Conservation (phyloP, 2,797 vertebrate species). For the Helarctos malayanus region DNA sequence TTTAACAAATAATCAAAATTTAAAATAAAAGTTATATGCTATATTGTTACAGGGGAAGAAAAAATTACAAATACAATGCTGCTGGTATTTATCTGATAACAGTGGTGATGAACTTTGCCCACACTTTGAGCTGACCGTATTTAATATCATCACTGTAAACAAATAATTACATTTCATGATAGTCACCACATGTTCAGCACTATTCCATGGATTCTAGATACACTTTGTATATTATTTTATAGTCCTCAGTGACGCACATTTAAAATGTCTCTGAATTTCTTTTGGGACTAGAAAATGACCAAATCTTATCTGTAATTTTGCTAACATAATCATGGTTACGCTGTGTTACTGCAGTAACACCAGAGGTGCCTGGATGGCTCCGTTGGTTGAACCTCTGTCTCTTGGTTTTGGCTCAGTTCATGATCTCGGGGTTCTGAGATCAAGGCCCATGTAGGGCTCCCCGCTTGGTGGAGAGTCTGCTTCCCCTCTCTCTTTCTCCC, state of each 20-base stretch:
- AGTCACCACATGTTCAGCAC: neutral
- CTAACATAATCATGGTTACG: neutral
- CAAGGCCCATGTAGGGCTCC: neutral
- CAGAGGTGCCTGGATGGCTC: neutral
- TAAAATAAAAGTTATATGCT: conserved; percentile 39
- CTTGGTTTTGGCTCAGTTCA: neutral
- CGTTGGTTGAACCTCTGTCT: neutral
- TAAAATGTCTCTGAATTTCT: neutral
- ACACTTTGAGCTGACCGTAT: neutral
- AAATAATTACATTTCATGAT: neutral
- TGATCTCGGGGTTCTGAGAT: neutral
- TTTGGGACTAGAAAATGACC: neutral
- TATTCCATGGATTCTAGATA: neutral
- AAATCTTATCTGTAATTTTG: neutral
- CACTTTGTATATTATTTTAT: neutral
- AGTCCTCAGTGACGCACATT: neutral
- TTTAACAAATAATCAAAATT: conserved; percentile 77
- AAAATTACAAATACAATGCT: neutral
- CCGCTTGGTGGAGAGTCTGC: neutral
- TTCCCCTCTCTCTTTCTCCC: neutral
- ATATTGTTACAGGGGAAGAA: neutral
- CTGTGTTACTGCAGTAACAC: neutral
- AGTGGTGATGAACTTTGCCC: neutral
- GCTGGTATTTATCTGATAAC: conserved; percentile 9
- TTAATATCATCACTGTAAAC: neutral